Conservation (phyloP, 1,140 invertebrate species). For the Lutraria rhynchaena region DNA sequence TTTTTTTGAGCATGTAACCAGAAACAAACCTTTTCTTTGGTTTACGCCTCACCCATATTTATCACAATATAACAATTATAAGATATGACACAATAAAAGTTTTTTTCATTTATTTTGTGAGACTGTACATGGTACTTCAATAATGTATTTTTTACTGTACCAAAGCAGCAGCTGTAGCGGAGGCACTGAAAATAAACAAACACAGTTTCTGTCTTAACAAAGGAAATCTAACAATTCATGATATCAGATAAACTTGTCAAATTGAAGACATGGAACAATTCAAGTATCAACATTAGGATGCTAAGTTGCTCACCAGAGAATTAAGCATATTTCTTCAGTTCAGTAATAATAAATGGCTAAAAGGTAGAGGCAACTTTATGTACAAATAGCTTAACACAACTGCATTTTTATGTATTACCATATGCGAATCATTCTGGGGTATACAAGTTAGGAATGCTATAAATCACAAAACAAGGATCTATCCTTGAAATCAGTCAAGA, state of each 20-base stretch:
- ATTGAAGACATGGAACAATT: slow-evolving; percentile 17
- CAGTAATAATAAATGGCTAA: too few relatives aligned
- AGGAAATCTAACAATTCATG: background rate
- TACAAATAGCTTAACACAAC: background rate
- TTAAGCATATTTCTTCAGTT: background rate
- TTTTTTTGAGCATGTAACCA: too few relatives aligned
- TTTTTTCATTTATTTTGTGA: slow-evolving; percentile 53
- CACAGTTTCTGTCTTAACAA: slow-evolving; percentile 27
- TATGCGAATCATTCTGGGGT: too few relatives aligned
- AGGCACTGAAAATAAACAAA: slow-evolving; percentile 86
- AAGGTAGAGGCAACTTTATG: background rate
- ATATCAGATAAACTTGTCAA: background rate
- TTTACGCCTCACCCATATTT: too few relatives aligned
- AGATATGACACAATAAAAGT: background rate
- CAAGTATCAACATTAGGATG: background rate
- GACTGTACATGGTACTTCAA: slow-evolving; percentile 40
- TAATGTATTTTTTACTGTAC: slow-evolving; percentile 90
- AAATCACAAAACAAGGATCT: too few relatives aligned
- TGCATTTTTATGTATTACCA: too few relatives aligned
- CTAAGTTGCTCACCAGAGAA: background rate
- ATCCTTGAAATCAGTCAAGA: too few relatives aligned
- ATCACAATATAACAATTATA: background rate
- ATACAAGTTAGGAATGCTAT: too few relatives aligned
- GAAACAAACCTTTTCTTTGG: too few relatives aligned
- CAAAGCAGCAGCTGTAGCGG: slow-evolving; percentile 97